A percentile compares a stretch with the other conserved stretches of the same genome.
Conservation (phyloP, 1,140 invertebrate species). For the Myzus persicae region DNA sequence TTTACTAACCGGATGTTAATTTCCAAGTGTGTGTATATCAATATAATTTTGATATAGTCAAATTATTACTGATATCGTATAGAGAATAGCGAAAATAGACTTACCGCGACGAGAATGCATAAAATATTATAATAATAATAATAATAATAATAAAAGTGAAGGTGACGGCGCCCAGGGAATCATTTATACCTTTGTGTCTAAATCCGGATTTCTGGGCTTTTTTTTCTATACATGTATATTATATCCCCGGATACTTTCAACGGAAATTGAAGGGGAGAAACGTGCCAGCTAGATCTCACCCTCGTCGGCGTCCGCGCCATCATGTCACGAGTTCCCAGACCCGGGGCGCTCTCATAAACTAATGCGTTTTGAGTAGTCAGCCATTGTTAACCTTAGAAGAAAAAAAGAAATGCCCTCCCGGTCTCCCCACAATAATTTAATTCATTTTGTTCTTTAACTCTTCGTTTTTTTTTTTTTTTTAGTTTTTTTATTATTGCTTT, state of each 20-base stretch:
- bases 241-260: constrained; percentile 35
- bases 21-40: too few species aligned
- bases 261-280: constrained; percentile 45
- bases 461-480: background rate
- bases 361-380: constrained; percentile 45
- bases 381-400: constrained; percentile 46
- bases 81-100: background rate
- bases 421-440: constrained; percentile 4
- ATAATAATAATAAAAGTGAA: constrained; percentile 8
- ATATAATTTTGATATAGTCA: background rate
- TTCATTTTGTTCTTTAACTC: constrained; percentile 42
- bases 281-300: constrained; percentile 45
- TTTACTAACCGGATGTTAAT: background rate
- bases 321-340: constrained; percentile 43
- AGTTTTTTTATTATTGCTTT: background rate
- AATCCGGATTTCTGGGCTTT: constrained; percentile 32
- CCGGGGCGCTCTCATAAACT: constrained; percentile 42
- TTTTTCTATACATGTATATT: background rate
- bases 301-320: constrained; percentile 19
- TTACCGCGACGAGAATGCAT: background rate
- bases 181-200: constrained; percentile 40
- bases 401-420: constrained; percentile 37
- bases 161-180: background rate
- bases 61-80: background rate
- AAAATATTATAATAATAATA: background rate